Evolutionary conservation across 2,888 invertebrate genomes (phyloP), one percentile per base, ranked within the genome.

Genomic region (Drosophila acutilabella): DNA sequence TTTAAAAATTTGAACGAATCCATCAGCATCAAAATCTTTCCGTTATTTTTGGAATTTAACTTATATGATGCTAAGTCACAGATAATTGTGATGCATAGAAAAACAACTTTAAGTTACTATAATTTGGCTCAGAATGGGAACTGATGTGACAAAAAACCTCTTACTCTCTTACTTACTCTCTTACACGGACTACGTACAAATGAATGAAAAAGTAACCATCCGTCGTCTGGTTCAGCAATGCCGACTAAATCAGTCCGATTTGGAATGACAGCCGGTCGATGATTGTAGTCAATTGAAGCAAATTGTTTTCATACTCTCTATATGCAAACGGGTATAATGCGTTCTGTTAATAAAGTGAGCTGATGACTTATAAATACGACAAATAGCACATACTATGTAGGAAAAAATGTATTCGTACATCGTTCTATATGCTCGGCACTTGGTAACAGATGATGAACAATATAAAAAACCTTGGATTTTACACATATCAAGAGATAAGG

Each of bases 221-320:
- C 14, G 11, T 16, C 6, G 30, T 30, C 11, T 30, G 14, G 30
- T 30, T 14, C 6, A 30, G 11, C 30, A 53, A 53, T 54, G 18
- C 50, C 53, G 45, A 74, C 53, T 58, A 60, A 47, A 51, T 13
- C 41, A 53, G 54, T 40, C 42, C 36, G 57, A 59, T 67, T 79
- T 54, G 54, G 41, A 75, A 60, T 70, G 77, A 74, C 74, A 53
- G 77, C 64, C 64, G 64, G 68, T 40, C 64, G 66, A 83, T 79
- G 79, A 83, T 87, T 81, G 81, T 76, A 71, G 72, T 76, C 87
- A 81, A 80, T 83, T 86, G 78, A 69, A 71, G 73, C 66, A 76
- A 81, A 81, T 83, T 74, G 84, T 72, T 73, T 85, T 73, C 64
- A 64, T 78, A 45, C 44, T 52, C 60, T 61, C 5, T 40, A 26